A percentile compares a stretch with the other conserved stretches of the same genome.
phyloP scores from a whole-genome alignment of 2,113 vertebrate genomes.

The Odocoileus virginianus region DNA sequence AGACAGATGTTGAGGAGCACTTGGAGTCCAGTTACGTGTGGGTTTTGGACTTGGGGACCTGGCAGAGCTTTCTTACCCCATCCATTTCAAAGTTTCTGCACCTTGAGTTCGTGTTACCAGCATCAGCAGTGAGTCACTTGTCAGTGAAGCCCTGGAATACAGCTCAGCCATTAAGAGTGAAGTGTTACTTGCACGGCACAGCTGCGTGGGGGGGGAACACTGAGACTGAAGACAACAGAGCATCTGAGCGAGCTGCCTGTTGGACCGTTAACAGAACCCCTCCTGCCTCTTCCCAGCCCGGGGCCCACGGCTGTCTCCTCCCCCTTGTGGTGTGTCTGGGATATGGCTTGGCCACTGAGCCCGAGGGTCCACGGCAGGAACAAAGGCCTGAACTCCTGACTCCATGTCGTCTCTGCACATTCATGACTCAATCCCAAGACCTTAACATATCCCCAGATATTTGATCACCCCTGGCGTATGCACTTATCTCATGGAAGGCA shows the following conservation, averaged over 20 bases:
- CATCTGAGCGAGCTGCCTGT: background rate
- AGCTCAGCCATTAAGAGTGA: background rate
- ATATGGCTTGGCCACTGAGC: too few relatives aligned
- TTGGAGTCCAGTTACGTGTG: background rate
- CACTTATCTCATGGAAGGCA: background rate
- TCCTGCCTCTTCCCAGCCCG: too few relatives aligned
- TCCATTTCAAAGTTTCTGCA: background rate
- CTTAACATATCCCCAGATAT: background rate
- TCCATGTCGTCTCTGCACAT: background rate
- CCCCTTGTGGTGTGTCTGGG: background rate
- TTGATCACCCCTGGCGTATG: background rate
- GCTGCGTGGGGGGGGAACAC: background rate
- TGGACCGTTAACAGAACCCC: background rate
- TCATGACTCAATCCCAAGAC: background rate
- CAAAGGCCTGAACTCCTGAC: background rate
- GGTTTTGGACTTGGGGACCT: background rate
- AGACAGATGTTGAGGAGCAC: background rate
- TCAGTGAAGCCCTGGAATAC: background rate
- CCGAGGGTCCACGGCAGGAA: fast-evolving
- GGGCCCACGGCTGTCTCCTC: background rate
- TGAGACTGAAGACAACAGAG: background rate
- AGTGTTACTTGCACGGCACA: background rate
- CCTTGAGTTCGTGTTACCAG: background rate
- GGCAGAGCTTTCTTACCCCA: background rate
- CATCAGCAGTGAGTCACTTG: background rate